Conservation (phyloP, 2,888 invertebrate genomes). For the Drosophila neotestacea region DNA sequence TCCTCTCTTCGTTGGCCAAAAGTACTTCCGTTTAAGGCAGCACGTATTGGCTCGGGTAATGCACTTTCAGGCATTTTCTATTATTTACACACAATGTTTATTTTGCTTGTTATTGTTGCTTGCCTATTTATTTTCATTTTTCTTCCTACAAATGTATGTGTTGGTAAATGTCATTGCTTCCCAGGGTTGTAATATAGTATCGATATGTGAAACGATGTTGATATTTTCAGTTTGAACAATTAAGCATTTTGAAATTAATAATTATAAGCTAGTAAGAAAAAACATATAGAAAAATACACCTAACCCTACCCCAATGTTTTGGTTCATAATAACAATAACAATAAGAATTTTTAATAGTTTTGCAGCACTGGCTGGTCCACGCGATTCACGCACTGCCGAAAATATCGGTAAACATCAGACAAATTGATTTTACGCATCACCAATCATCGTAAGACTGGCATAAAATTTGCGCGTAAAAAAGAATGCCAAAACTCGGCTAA, state of each 20-base stretch:
- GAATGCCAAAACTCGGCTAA: conserved; percentile 56
- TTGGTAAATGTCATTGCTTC: conserved; percentile 2
- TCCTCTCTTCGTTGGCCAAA: conserved; percentile 79
- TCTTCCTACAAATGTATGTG: conserved; percentile 27
- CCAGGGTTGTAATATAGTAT: conserved; percentile 3
- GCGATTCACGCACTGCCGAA: conserved; percentile 35
- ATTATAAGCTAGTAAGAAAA: background rate
- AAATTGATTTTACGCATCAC: conserved; percentile 43
- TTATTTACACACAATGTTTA: conserved; percentile 13
- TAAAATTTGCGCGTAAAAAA: conserved; percentile 70
- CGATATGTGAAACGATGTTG: conserved; percentile 13
- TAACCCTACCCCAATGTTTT: too few relatives aligned
- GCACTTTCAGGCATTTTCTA: conserved; percentile 60
- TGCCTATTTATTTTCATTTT: conserved; percentile 42
- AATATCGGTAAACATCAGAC: conserved; percentile 35
- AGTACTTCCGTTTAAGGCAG: conserved; percentile 63
- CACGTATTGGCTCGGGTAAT: conserved; percentile 49
- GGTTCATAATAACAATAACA: background rate
- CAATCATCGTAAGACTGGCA: conserved; percentile 53
- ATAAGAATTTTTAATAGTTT: conserved; percentile 1
- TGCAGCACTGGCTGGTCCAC: conserved; percentile 40
- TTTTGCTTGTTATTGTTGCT: conserved; percentile 38
- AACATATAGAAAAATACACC: too few relatives aligned
- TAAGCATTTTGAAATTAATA: background rate
- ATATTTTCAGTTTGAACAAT: background rate